Percentiles rank a stretch among this genome's conserved stretches.
Conservation (phyloP, 2,888 invertebrate species). For the Lamellibrachia columna region DNA sequence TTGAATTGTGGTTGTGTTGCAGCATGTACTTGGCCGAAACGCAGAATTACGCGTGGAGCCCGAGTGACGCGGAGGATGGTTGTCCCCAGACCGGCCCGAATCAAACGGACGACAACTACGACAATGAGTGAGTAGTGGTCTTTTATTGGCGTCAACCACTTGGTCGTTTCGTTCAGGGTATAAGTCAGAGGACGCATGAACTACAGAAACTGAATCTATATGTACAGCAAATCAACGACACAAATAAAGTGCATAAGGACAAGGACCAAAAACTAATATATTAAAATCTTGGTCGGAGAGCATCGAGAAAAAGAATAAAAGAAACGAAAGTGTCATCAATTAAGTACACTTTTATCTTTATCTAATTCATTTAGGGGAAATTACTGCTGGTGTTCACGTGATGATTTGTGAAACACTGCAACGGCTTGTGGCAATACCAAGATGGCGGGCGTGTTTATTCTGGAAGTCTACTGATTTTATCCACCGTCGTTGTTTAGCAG, state of each 20-base stretch:
- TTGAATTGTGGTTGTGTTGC: not conserved
- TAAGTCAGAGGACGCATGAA: not conserved
- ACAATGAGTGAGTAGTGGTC: not conserved
- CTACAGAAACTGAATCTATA: not conserved
- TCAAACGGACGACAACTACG: not conserved
- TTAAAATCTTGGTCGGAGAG: no score
- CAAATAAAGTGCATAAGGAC: not conserved
- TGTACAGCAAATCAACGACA: not conserved
- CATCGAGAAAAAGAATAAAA: no score
- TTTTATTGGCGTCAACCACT: not conserved
- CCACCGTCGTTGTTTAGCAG: no score
- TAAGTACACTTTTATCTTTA: no score
- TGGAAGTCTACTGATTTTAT: no score
- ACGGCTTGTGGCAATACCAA: no score
- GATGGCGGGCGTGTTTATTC: no score
- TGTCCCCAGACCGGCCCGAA: not conserved
- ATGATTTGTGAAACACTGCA: no score
- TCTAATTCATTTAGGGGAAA: no score
- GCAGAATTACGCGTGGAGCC: not conserved
- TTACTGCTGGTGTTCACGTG: no score
- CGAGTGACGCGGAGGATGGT: not conserved
- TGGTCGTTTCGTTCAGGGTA: not conserved
- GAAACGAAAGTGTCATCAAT: no score
- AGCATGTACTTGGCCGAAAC: slow-evolving; percentile 16
- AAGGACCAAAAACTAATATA: not conserved